Conservation (phyloP, 1,140 invertebrate species). For the Pristionchus pacificus region DNA sequence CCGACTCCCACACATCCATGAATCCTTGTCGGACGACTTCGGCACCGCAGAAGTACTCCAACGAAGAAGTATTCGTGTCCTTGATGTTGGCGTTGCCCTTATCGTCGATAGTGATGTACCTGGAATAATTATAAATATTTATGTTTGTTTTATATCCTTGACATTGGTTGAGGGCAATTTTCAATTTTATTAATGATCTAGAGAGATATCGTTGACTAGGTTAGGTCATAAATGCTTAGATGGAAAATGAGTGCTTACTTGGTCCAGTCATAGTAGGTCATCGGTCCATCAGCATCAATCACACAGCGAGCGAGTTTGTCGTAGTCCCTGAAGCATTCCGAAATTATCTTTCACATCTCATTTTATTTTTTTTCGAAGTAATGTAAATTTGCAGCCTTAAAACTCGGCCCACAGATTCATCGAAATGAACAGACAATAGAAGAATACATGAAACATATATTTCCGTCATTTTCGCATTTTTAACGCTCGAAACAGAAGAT, state of each 20-base stretch:
- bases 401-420: no score
- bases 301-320: conserved; percentile 22
- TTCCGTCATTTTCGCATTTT: neutral
- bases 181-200: no score
- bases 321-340: conserved; percentile 27
- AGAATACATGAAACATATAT: no score
- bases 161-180: neutral
- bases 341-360: no score
- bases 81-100: conserved; percentile 31
- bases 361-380: neutral
- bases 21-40: conserved; percentile 34
- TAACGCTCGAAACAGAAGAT: neutral
- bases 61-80: conserved; percentile 6
- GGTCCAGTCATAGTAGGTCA: conserved; percentile 28
- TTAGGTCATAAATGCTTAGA: no score
- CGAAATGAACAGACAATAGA: no score
- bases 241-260: neutral
- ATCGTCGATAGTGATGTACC: conserved; percentile 23
- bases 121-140: neutral
- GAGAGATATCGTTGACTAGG: neutral
- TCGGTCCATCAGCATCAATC: conserved; percentile 11
- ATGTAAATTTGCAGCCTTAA: neutral
- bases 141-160: neutral
- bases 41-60: conserved; percentile 22
- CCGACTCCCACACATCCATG: conserved; percentile 32